Percentiles rank a stretch among this genome's conserved stretches.
phyloP scores from a whole-genome alignment of 2,888 invertebrate species.

The Blera fallax region DNA sequence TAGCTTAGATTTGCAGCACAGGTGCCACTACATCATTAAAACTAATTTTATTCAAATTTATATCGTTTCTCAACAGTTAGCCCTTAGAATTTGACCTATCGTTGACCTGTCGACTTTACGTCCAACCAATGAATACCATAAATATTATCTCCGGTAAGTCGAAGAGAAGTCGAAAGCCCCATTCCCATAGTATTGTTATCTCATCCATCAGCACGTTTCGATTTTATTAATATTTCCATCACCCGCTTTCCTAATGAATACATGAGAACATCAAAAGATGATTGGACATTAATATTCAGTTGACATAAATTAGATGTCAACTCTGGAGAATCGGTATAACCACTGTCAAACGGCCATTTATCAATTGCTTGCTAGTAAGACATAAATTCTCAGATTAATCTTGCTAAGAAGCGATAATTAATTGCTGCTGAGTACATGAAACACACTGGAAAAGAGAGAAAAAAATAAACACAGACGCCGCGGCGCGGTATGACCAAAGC shows the following conservation, averaged over 20 bases:
- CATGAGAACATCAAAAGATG: constrained; percentile 48
- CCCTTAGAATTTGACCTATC: not conserved
- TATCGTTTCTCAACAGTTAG: too few species aligned
- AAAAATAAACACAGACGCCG: constrained; percentile 9
- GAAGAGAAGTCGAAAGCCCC: constrained; percentile 2
- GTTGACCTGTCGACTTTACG: not conserved
- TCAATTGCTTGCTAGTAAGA: not conserved
- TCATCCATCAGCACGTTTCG: not conserved
- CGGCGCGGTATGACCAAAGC: not conserved
- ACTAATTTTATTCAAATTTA: not conserved
- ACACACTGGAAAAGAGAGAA: not conserved
- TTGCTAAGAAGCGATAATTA: constrained; percentile 30
- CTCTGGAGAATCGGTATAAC: constrained; percentile 5
- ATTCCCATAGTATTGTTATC: constrained; percentile 3
- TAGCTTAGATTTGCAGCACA: not conserved
- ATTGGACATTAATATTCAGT: constrained; percentile 37
- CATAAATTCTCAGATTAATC: constrained; percentile 36
- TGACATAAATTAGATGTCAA: constrained; percentile 38
- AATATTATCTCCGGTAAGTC: not conserved
- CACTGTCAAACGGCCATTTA: constrained; percentile 34
- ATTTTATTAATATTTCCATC: constrained; percentile 44
- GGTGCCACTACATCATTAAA: not conserved
- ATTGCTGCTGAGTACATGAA: not conserved
- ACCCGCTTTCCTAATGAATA: constrained; percentile 24
- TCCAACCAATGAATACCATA: not conserved